A percentile compares a stretch with the other conserved stretches of the same genome.
phyloP scores from a whole-genome alignment of 2,888 invertebrate genomes.

The Alentia gelatinosa region DNA sequence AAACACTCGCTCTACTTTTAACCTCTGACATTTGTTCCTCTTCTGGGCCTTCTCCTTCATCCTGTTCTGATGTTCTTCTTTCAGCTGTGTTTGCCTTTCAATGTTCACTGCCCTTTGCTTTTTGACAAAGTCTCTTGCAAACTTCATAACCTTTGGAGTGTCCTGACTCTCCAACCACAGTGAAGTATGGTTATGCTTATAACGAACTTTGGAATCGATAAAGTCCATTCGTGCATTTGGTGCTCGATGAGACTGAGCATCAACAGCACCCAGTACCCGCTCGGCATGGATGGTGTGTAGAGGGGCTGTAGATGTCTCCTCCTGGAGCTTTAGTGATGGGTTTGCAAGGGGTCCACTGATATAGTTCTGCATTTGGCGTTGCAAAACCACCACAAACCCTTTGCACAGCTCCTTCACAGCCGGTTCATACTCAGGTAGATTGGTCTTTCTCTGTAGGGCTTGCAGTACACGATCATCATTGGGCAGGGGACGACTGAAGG shows the following conservation, averaged over 20 bases:
- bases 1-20: not conserved
- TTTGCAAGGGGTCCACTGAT: not conserved
- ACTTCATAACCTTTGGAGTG: not conserved
- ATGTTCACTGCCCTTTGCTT: not conserved
- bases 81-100: not conserved
- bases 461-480: not conserved
- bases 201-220: constrained; percentile 3
- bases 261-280: not conserved
- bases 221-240: constrained; percentile 8
- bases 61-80: not conserved
- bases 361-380: not conserved
- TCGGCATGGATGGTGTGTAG: not conserved
- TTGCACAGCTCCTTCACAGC: not conserved
- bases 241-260: not conserved
- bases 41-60: not conserved
- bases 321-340: not conserved
- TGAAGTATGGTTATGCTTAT: not conserved
- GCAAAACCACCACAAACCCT: not conserved
- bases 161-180: not conserved
- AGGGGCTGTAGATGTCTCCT: not conserved
- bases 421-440: not conserved
- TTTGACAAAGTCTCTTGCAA: not conserved
- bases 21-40: not conserved
- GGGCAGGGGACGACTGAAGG: not conserved
- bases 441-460: not conserved